Evolutionary conservation across 2,113 vertebrate genomes (phyloP).

Genomic region (Marmota flaviventris): DNA sequence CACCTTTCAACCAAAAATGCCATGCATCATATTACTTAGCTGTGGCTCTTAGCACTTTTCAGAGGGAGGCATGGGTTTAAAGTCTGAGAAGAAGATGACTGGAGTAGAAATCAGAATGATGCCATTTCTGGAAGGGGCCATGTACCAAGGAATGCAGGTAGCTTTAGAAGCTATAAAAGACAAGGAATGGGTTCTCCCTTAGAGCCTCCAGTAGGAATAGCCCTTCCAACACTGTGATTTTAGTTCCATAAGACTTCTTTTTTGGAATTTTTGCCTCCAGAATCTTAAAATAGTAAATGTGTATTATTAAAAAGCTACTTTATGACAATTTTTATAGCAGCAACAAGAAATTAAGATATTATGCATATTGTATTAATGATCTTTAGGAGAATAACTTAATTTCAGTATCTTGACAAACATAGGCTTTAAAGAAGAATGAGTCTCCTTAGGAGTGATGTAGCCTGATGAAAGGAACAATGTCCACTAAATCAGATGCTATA

Average conservation of each 20-base stretch:
- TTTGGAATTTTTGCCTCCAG: not conserved
- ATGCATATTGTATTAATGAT: not conserved
- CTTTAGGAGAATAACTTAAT: conserved; percentile 5
- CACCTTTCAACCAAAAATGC: too few species aligned
- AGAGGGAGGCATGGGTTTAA: not conserved
- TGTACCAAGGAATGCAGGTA: not conserved
- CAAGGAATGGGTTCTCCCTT: not conserved
- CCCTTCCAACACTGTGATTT: not conserved
- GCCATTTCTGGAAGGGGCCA: not conserved
- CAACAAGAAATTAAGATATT: not conserved
- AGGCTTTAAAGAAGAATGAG: not conserved
- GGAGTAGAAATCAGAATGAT: not conserved
- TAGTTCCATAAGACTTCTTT: not conserved
- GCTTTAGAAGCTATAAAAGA: not conserved
- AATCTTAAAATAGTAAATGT: conserved; percentile 31
- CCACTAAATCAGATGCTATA: not conserved
- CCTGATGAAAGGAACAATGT: not conserved
- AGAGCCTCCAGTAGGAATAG: not conserved
- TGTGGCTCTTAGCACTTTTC: too few species aligned
- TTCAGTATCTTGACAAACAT: not conserved
- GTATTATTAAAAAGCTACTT: not conserved
- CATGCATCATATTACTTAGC: too few species aligned
- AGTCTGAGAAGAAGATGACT: not conserved
- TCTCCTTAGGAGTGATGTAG: not conserved
- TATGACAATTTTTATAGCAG: conserved; percentile 9